Base-by-base conservation (phyloP, 2,888 invertebrate genomes). In the Clanis bilineata region DNA sequence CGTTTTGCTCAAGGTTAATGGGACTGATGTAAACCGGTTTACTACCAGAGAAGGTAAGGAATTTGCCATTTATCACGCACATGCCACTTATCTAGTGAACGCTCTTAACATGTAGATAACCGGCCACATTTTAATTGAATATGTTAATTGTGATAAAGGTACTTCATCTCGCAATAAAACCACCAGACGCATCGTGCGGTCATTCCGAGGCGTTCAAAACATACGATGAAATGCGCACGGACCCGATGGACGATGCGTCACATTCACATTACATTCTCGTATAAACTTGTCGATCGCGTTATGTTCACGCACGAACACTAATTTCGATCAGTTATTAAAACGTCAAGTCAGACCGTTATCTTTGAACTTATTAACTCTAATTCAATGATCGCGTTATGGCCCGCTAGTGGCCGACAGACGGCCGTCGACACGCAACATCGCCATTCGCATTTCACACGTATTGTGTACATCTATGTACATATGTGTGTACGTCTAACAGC, bases 1-100 rank as follows among this genome's bases (percentile, higher is more conserved):
- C 93, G 96, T 98, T 82, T 96, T 98, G 92, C 94, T 97, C 90
- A 97, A 97, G 94, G 96, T 98, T 85, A 98, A 98, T 93, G 97
- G 97, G 93, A 96, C 96, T 83, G 97, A 97, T 93, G 97, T 98
- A 81, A 96, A 96, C 93, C 95, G 96, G 92, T 96, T 96, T 92
- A 97, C 95, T 90, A 98, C 97, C 84, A 97, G 97, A 94, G 97
- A 98, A 95, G 97, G 97, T 97, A 93, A 93, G 92, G 85, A 77
- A 84, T 86, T 83, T 76, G 84, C 80, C 77, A 82, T 83, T 86
- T 86, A 85, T 82, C 83, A 85, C 76, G 71, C 78, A 79, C 78
- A 76, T 73, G 76, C 78, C 75, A 79, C 76, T 82, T 80, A 77
- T 80, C 79, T 75, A 77, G 71, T 69, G 71, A 70, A 73, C 71